Evolutionary conservation across 1,140 invertebrate species (phyloP).

Genomic region (Zaprionus tsacasi): DNA sequence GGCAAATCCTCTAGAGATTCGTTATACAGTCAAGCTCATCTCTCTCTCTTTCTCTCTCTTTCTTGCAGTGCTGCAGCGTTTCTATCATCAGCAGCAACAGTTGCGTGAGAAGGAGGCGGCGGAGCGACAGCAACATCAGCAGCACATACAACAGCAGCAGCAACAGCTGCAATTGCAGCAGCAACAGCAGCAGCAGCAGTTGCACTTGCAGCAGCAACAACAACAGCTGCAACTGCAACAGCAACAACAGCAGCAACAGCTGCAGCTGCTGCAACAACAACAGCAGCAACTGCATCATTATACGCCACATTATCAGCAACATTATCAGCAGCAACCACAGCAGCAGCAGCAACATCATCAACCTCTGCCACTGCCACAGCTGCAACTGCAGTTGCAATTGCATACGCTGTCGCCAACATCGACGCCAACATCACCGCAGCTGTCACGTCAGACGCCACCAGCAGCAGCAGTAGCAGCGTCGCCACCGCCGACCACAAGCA

Average conservation of each 20-base stretch:
- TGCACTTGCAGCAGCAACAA: conserved; percentile 9
- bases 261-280: conserved; percentile 1
- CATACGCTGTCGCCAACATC: background rate
- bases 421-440: background rate
- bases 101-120: conserved; percentile 77
- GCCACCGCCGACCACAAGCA: conserved; percentile 48
- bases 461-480: background rate
- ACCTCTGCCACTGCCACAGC: conserved; percentile 7
- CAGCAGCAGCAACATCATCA: conserved; percentile 23
- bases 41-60: background rate
- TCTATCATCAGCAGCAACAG: conserved; percentile 85
- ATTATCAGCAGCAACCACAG: conserved; percentile 19
- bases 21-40: background rate
- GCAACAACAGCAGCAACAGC: conserved; percentile 11
- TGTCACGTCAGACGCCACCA: conserved; percentile 10
- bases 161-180: conserved; percentile 2
- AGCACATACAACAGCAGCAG: conserved; percentile 17
- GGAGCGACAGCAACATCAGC: conserved; percentile 63
- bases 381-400: background rate
- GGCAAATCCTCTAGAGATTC: background rate
- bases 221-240: conserved; percentile 7
- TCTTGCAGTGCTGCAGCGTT: conserved; percentile 82
- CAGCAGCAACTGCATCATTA: background rate
- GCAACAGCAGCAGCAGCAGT: conserved; percentile 27
- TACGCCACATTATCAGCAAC: conserved; percentile 4